Percentiles rank a stretch among this genome's conserved stretches.
Conservation (phyloP, 2,797 vertebrate genomes). For the Nothura maculosa region DNA sequence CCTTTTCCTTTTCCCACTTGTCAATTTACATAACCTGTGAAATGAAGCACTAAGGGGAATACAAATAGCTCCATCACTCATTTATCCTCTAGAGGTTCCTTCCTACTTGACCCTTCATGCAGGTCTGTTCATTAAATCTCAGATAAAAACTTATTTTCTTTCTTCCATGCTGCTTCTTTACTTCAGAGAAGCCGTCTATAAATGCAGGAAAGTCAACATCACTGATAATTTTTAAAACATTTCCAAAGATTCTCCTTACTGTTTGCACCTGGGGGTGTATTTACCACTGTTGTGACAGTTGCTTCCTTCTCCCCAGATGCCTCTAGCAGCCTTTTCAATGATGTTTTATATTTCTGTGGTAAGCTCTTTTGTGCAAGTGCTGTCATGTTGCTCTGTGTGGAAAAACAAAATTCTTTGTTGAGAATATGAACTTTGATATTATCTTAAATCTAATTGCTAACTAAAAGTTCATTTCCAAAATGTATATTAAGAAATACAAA, state of each 20-base stretch:
- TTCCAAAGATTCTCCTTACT: not conserved
- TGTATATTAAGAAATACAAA: not conserved
- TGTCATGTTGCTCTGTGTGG: not conserved
- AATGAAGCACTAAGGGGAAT: slow-evolving; percentile 13
- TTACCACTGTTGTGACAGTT: not conserved
- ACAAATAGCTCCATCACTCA: slow-evolving; percentile 4
- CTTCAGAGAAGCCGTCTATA: not conserved
- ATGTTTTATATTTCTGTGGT: not conserved
- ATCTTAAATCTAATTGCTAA: not conserved
- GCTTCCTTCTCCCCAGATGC: not conserved
- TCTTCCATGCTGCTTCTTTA: not conserved
- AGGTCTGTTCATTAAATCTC: slow-evolving; percentile 19
- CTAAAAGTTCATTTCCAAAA: not conserved
- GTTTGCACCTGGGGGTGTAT: not conserved
- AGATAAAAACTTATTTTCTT: slow-evolving; percentile 8
- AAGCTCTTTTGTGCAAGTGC: not conserved
- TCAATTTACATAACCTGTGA: slow-evolving; percentile 23
- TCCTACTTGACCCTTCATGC: not conserved
- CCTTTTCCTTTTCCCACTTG: not conserved
- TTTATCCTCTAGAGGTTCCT: slow-evolving; percentile 4
- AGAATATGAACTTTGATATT: not conserved
- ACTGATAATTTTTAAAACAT: not conserved
- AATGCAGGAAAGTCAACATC: not conserved
- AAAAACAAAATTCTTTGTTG: slow-evolving; percentile 1
- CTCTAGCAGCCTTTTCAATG: not conserved